These are phyloP conservation scores for Raja brachyura DNA, from an alignment of 2,113 vertebrate genomes.

Conservation along the genomic window DNA sequence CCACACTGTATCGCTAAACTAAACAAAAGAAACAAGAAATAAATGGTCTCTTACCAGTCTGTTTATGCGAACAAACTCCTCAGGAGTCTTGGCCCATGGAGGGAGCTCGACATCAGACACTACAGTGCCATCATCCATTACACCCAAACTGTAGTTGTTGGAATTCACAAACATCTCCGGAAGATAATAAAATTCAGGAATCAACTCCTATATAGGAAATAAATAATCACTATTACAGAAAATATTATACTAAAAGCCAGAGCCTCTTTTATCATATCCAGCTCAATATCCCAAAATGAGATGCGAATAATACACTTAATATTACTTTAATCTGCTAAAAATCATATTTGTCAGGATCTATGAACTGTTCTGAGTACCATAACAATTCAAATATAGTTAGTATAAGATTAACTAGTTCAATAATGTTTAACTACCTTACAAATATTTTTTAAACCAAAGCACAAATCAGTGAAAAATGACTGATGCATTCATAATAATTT, in stretches of 20 bases:
- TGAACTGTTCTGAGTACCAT: not conserved
- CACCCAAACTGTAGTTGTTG: conserved; percentile 91
- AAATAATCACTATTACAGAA: not conserved
- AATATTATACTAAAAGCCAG: not conserved
- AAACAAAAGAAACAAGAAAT: conserved; percentile 38
- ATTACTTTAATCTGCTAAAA: not conserved
- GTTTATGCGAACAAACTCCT: conserved; percentile 95
- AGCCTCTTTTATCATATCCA: not conserved
- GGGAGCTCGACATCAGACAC: conserved; percentile 97
- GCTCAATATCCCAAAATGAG: not conserved
- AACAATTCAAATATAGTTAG: not conserved
- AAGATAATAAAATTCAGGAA: conserved; percentile 98
- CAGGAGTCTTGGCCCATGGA: conserved; percentile 91
- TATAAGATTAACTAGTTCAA: not conserved
- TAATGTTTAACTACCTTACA: not conserved
- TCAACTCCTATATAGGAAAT: conserved; percentile 73
- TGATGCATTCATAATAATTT: not conserved
- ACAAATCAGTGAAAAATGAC: not conserved
- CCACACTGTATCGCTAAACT: no score
- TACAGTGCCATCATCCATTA: conserved; percentile 90
- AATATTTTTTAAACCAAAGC: not conserved
- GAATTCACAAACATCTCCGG: conserved; percentile 98
- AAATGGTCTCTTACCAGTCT: conserved; percentile 72
- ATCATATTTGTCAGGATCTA: not conserved
- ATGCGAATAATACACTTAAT: not conserved